Evolutionary conservation across 1,140 invertebrate genomes (phyloP), one percentile per base, ranked within the genome.

Genomic region (Myzus persicae): DNA sequence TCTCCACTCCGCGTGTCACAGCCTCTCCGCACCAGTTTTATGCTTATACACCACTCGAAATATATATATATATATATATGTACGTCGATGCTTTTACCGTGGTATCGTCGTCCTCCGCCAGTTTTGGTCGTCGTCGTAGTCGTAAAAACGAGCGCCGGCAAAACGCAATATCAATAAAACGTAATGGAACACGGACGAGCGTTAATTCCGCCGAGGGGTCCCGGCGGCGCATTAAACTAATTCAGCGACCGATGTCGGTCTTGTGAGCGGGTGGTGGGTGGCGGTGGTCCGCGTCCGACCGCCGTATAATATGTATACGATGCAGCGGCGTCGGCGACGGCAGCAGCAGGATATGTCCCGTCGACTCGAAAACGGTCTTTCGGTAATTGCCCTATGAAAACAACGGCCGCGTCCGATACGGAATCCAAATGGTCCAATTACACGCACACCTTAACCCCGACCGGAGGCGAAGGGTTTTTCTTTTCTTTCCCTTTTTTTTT

Each of bases 151-250:
- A 82, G n/a, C 24, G 42, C 26, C n/a, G 42, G 67, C 8, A 48
- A 92, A 92, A 92, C 31, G 91, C 91, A 93, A 93, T 93, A 93
- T 93, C 91, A 93, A 93, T 93, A 93, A 93, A 93, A 93, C 91
- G 76, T 93, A 93, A 93, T 93, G 91, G 91, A 92, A 93, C 81
- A 82, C 91, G 81, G 91, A 24, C 81, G 88, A 51, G 91, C 91
- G 91, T 93, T 93, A 93, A 93, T 93, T 93, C 81, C n/a, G 48
- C 46, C 67, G 46, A 85, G n/a, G 59, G 59, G 59, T 46, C 90
- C 42, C 59, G 90, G 90, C 42, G 90, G 90, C 67, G 42, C 46
- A 85, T 93, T 93, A 84, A 85, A 93, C 91, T 93, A 93, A 93
- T 93, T 85, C 76, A 40, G 81, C 59, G 42, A 44, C 91, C 81